Base-by-base conservation (phyloP, 1,140 invertebrate species). In the Oedothorax gibbosus region DNA sequence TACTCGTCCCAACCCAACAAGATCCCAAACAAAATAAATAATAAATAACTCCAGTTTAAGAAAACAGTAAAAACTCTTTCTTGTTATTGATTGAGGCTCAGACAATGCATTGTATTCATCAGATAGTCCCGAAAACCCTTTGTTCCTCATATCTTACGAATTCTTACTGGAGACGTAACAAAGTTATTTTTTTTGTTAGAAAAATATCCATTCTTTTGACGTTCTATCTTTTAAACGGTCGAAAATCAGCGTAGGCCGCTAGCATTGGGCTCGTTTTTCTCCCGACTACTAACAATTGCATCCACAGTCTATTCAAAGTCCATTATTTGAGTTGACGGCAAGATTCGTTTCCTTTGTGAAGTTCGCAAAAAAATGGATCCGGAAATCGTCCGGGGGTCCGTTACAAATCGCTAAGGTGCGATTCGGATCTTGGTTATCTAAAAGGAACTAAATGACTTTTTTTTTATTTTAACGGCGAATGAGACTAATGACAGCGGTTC, bases 161-260 rank as follows among this genome's bases (percentile, higher is more conserved):
- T 35, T 35, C 35, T 35, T 35, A 35, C 35, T 35, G 35, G n/a
- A 57, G 12, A 57, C 57, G 14, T 57, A 75, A n/a, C 72, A 75
- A 75, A 75, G n/a, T 56, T 75, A 56, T 75, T 18, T 9, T 56
- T 56, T 12, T 56, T n/a, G n/a, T 20, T 18, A 75, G 54, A 75
- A 75, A 57, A 57, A 9, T 10, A n/a, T 35, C 51, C 20, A 56
- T 18, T 75, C 57, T 18, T 57, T 56, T n/a, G 15, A 21, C 15
- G 15, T 75, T 57, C 51, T 57, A 21, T 57, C 72, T 20, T 75
- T 75, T 56, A 75, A 75, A 57, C 51, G 20, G n/a, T 56, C 54
- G 20, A 15, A 75, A 75, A 75, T 75, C 72, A 20, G n/a, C 7
- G 51, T 57, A 9, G n/a, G 72, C 72, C 53, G 72, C 72, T 57